Evolutionary conservation across 2,113 vertebrate genomes (phyloP).

Genomic region (Neodon shergylaensis): DNA sequence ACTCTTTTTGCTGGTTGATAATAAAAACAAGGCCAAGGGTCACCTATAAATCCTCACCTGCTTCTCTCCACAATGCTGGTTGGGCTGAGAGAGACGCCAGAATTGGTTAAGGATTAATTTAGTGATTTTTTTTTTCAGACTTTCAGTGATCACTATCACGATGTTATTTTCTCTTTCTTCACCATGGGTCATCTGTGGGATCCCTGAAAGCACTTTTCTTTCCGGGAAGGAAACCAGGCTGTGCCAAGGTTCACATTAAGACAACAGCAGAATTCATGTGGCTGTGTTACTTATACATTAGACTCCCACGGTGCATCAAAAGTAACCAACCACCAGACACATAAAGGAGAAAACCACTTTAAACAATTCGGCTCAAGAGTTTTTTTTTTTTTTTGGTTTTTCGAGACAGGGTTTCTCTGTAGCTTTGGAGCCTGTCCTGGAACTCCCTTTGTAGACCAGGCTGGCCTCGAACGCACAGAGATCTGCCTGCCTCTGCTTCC

Average conservation of each 20-base stretch:
- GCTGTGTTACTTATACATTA: slow-evolving; percentile 49
- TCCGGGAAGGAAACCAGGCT: slow-evolving; percentile 31
- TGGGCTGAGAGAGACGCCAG: slow-evolving; percentile 3
- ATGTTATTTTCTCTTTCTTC: slow-evolving; percentile 33
- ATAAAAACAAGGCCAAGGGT: slow-evolving; percentile 28
- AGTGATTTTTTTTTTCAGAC: not conserved
- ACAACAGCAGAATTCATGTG: slow-evolving; percentile 35
- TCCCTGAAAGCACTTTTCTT: slow-evolving; percentile 41
- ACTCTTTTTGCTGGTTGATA: slow-evolving; percentile 16
- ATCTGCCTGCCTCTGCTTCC: too few species aligned
- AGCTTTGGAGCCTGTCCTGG: too few species aligned
- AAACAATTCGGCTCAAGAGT: slow-evolving; percentile 61
- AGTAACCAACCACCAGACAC: slow-evolving; percentile 54
- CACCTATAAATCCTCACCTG: not conserved
- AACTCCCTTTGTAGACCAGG: too few species aligned
- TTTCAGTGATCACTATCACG: not conserved
- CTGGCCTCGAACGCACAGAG: too few species aligned
- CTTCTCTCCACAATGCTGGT: not conserved
- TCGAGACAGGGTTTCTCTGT: too few species aligned
- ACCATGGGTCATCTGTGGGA: not conserved
- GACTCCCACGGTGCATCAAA: slow-evolving; percentile 47
- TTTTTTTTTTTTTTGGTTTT: slow-evolving; percentile 43
- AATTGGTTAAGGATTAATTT: not conserved
- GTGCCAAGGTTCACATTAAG: not conserved
- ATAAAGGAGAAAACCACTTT: slow-evolving; percentile 69